Percentiles rank a stretch among this genome's conserved stretches.
Evolutionary conservation across 1,140 invertebrate species (phyloP).

Genomic region (Bombus terrestris): DNA sequence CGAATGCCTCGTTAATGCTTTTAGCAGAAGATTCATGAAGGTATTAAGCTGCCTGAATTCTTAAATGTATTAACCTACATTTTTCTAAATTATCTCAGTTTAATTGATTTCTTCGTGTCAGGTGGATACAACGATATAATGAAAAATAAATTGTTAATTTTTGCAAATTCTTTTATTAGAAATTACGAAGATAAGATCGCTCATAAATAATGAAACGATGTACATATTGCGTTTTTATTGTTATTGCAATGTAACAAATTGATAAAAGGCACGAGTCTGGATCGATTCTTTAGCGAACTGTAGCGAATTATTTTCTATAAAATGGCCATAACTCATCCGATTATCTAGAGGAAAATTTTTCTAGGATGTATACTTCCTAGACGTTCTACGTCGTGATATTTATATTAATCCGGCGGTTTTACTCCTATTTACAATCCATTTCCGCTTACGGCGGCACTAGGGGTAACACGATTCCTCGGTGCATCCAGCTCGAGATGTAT

Average conservation of each 20-base stretch:
- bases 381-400: neutral
- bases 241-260: too few species aligned
- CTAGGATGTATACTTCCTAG: neutral
- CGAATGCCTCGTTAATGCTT: neutral
- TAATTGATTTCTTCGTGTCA: neutral
- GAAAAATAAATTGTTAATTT: too few species aligned
- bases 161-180: neutral
- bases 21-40: neutral
- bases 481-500: constrained; percentile 17
- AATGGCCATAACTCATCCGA: neutral
- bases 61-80: neutral
- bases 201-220: too few species aligned
- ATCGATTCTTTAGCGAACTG: too few species aligned
- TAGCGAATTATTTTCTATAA: too few species aligned
- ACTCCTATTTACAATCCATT: constrained; percentile 29
- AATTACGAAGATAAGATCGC: neutral
- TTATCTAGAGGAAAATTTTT: neutral
- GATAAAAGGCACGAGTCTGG: too few species aligned
- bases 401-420: constrained; percentile 31
- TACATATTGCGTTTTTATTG: too few species aligned
- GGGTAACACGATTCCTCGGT: constrained; percentile 44
- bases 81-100: neutral
- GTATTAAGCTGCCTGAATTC: neutral
- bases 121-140: neutral
- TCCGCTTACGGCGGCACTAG: constrained; percentile 21